Base-by-base conservation (phyloP, 35 echinoderm and acorn worm species). In the Patiria miniata region DNA sequence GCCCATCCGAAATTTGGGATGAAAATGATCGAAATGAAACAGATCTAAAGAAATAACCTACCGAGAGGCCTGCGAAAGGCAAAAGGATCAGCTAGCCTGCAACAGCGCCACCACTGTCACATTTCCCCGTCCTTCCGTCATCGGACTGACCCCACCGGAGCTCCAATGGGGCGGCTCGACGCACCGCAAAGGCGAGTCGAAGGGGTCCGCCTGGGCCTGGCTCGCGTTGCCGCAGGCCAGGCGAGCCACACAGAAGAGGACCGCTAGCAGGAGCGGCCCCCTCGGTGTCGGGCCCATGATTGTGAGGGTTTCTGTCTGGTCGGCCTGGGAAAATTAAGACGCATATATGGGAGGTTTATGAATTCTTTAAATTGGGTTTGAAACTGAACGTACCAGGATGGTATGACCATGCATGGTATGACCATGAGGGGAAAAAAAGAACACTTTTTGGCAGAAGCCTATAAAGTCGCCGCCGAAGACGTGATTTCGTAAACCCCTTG, bases 51-150 rank as follows among this genome's bases (percentile, higher is more conserved):
- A n/a, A n/a, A n/a, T 3, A 39, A 77, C 91, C 88, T 51, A 93
- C 91, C 47, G 52, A 7, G 29, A 8, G 38, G 92, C 87, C 79
- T 94, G 92, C 56, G 47, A 37, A 8, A 81, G 78, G 55, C 92
- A 94, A 61, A 90, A 90, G n/a, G 68, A 34, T 90, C 92, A 94
- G 77, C 81, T 90, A 84, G 92, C 82, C 54, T 90, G 65, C 12
- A 94, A 80, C 14, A 94, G 78, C 39, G 92, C 83, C 73, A 94
- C 92, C 83, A 94, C 88, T 54, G 87, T 89, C 39, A 94, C 87
- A 16, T 85, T 29, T 18, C 92, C 92, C 17, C 55, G 55, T 18
- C 83, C 78, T 22, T 85, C 77, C 6, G 34, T 34, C 87, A 94
- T 85, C 7, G 92, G 92, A 26, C 86, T 58, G n/a, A 7, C 39